These are phyloP conservation scores for Microcebus jonahi DNA, from an alignment of 2,113 vertebrate species.

Conservation along the genomic window DNA sequence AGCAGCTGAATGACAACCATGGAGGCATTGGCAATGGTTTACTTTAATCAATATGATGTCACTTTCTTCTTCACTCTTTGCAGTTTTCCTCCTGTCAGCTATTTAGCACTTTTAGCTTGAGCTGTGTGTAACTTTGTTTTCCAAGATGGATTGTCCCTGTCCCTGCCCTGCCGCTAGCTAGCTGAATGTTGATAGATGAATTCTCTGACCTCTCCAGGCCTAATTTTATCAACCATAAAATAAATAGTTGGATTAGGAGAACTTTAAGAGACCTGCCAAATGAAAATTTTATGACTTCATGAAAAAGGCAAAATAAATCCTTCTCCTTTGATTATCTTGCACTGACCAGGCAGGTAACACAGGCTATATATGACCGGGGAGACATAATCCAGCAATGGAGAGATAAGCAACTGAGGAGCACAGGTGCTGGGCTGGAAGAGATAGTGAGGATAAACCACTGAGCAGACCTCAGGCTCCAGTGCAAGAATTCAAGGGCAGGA, in stretches of 20 bases:
- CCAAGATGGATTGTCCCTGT: neutral
- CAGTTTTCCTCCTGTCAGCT: neutral
- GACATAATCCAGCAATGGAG: neutral
- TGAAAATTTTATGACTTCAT: conserved; percentile 37
- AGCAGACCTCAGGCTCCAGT: neutral
- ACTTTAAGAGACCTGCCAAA: conserved; percentile 25
- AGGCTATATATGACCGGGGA: neutral
- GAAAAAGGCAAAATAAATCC: conserved; percentile 62
- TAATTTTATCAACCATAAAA: conserved; percentile 38
- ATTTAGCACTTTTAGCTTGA: neutral
- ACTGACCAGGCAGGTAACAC: neutral
- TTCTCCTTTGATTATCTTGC: conserved; percentile 60
- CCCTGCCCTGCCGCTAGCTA: neutral
- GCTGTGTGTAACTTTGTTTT: neutral
- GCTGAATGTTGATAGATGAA: neutral
- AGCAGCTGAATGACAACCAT: neutral
- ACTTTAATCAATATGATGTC: neutral
- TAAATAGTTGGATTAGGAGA: conserved; percentile 41
- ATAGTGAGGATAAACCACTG: conserved; percentile 2
- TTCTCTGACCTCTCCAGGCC: conserved; percentile 15
- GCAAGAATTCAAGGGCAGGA: neutral
- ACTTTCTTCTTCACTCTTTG: neutral
- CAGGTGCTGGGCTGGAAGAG: neutral
- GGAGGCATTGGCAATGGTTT: neutral
- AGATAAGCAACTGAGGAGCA: conserved; percentile 33